phyloP scores from a whole-genome alignment of 2,888 invertebrate species.

The Agonopterix arenella region DNA sequence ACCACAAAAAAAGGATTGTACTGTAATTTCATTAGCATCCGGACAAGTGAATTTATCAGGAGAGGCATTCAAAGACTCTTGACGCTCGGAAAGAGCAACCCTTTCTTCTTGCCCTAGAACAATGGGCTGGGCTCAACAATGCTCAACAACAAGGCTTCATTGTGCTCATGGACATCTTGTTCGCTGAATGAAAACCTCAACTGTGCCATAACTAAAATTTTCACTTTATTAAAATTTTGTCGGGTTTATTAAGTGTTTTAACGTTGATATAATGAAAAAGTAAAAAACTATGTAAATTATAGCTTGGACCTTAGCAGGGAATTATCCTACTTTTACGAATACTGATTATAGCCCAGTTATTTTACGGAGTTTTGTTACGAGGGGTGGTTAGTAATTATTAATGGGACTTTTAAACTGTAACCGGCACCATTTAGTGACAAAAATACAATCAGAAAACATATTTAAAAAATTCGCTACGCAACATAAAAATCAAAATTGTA shows the following conservation, averaged over 20 bases:
- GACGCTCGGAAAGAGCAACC: conserved; percentile 36
- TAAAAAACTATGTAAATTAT: too few species aligned
- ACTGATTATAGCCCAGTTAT: too few species aligned
- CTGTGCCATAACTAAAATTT: conserved; percentile 3
- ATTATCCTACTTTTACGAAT: too few species aligned
- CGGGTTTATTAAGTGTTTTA: background rate
- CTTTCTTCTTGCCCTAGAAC: conserved; percentile 34
- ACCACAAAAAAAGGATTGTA: conserved; percentile 10
- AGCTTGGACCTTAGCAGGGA: too few species aligned
- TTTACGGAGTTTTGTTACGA: too few species aligned
- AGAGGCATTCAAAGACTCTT: conserved; percentile 14
- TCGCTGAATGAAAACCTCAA: conserved; percentile 2
- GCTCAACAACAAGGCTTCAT: conserved; percentile 37
- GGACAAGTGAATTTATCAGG: conserved; percentile 39
- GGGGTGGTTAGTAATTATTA: too few species aligned
- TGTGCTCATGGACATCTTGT: conserved; percentile 34
- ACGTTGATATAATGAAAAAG: too few species aligned
- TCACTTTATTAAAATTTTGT: conserved; percentile 6
- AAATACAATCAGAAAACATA: too few species aligned
- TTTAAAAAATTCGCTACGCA: too few species aligned
- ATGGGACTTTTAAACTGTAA: too few species aligned
- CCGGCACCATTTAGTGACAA: too few species aligned
- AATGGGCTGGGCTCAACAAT: conserved; percentile 36
- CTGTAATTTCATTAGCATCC: conserved; percentile 37
- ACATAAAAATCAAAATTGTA: too few species aligned